A percentile compares a stretch with the other conserved stretches of the same genome.
Evolutionary conservation across 1,140 invertebrate species (phyloP).

Genomic region (Penaeus vannamei): DNA sequence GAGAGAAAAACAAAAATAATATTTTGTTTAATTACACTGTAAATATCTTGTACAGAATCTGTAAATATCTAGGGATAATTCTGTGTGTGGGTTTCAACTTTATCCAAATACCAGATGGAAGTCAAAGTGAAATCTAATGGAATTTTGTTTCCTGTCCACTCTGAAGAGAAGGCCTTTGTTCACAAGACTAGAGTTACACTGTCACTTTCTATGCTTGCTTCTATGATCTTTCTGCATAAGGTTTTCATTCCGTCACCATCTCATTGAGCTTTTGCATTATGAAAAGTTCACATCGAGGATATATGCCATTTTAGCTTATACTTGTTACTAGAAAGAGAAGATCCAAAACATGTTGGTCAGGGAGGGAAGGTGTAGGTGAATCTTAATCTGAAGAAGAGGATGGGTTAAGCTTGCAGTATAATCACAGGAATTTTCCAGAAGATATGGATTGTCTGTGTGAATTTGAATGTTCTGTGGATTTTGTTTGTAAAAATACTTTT

Average conservation of each 20-base stretch:
- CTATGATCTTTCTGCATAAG: background rate
- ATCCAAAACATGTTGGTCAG: background rate
- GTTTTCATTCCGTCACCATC: background rate
- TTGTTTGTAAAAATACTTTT: no score
- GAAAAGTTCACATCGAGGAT: constrained; percentile 8
- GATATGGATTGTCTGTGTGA: no score
- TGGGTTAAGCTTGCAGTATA: no score
- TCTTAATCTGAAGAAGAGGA: no score
- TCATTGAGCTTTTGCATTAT: constrained; percentile 26
- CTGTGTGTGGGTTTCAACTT: constrained; percentile 30
- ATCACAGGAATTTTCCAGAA: no score
- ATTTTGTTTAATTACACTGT: constrained; percentile 62
- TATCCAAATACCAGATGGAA: constrained; percentile 31
- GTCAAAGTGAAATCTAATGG: background rate
- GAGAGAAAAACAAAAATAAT: constrained; percentile 50
- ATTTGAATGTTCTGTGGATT: no score
- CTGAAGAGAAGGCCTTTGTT: background rate
- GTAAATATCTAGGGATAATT: constrained; percentile 50
- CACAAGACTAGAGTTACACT: background rate
- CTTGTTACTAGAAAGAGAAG: background rate
- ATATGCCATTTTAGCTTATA: background rate
- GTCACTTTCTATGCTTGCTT: background rate
- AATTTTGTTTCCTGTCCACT: no score
- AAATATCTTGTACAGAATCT: constrained; percentile 62
- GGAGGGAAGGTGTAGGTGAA: no score